Evolutionary conservation across 2,113 vertebrate genomes (phyloP), one percentile per base, ranked within the genome.

Genomic region (Trichechus manatus): DNA sequence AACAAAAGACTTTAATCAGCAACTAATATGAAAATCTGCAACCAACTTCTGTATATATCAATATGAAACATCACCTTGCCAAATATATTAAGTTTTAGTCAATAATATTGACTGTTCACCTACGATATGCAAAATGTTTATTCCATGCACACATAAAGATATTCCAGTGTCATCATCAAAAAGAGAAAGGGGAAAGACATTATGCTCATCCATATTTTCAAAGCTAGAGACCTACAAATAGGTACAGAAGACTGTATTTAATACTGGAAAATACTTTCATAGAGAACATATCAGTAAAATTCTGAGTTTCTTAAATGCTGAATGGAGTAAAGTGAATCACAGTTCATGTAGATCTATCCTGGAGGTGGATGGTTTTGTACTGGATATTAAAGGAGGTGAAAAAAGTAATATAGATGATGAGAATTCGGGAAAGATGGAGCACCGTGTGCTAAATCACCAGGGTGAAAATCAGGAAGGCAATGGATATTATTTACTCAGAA

Each of bases 241-340:
- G 5, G 1, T 44, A 68, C 95, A 63, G 6, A 89, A 95, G 61
- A 78, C 31, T 56, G 3, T 39, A 50, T 39, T 42, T 68, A 5
- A 83, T 33, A 42, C 47, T 33, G 50, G 50, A 89, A 63, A 53
- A 79, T 36, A 27, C 5, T 66, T 95, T 80, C 44, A 85, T 44
- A 64, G 17, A 83, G 15, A 87, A 78, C 5, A n/a, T 79, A 80
- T n/a, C n/a, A n/a, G 44, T 68, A 89, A 95, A 84, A 80, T 91
- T 56, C 7, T 56, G 22, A 88, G 0, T 80, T 68, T 33, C 89
- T 88, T 94, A 64, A 84, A 94, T 44, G 31, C 13, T 84, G 14
- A 88, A 27, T 85, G 6, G 9, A 59, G 3, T 50, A 85, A 70
- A 93, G 33, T 87, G 19, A 82, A 25, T 11, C 63, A 42, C 53